Evolutionary conservation across 35 echinoderm and acorn worm genomes (phyloP).

Genomic region (Apostichopus parvimensis): DNA sequence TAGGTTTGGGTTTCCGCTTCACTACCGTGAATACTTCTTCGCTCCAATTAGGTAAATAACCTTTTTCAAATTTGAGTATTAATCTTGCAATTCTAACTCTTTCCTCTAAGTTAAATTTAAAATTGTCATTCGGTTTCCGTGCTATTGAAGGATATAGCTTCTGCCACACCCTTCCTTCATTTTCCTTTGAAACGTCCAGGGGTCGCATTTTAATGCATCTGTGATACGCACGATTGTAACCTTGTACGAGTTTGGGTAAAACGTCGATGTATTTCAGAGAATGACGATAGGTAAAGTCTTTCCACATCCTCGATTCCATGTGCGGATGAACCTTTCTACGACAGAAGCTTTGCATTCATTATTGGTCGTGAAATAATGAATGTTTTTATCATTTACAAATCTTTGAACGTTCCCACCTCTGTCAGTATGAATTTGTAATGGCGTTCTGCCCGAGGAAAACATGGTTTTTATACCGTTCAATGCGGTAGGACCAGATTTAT

Average conservation of each 20-base stretch:
- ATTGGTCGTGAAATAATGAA: not conserved
- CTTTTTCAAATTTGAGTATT: constrained; percentile 25
- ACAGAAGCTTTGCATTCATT: not conserved
- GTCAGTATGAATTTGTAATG: too few species aligned
- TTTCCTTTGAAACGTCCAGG: too few species aligned
- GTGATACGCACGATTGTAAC: not conserved
- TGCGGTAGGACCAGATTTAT: too few species aligned
- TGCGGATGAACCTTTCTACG: not conserved
- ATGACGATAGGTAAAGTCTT: too few species aligned
- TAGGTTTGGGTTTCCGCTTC: not conserved
- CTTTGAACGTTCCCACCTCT: not conserved
- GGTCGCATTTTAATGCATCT: not conserved
- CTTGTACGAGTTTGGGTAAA: too few species aligned
- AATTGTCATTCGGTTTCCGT: too few species aligned
- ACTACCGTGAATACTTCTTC: constrained; percentile 2
- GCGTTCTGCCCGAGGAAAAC: too few species aligned
- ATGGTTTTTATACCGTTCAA: too few species aligned
- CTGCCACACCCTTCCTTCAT: too few species aligned
- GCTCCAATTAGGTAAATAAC: constrained; percentile 9
- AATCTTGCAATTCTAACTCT: constrained; percentile 57
- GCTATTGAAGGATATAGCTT: too few species aligned
- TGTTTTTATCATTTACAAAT: not conserved
- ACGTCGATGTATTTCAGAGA: too few species aligned
- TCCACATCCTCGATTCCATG: too few species aligned
- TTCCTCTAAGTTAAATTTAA: constrained; percentile 57